These are phyloP conservation scores for crab-eating macaque (Macaca fascicularis) DNA, from an alignment of 2,113 vertebrate species.

Conservation along the genomic window DNA sequence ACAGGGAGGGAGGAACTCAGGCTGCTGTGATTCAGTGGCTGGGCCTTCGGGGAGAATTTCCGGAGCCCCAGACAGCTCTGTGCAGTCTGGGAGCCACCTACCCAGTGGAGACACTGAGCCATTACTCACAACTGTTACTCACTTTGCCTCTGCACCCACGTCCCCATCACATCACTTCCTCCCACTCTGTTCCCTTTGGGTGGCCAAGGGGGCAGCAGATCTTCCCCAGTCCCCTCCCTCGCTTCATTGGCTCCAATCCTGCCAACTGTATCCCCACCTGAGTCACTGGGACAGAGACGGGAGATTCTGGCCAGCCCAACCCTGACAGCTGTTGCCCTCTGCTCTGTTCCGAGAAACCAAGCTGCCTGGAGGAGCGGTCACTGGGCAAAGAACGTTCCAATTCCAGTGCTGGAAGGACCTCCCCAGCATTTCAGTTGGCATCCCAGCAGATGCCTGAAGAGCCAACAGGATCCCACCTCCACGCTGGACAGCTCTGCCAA, in stretches of 20 bases:
- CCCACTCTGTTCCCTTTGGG: not conserved
- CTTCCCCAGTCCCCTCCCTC: not conserved
- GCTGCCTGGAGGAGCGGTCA: not conserved
- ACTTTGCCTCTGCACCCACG: not conserved
- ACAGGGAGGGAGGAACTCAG: not conserved
- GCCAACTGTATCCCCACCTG: not conserved
- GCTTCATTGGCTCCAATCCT: not conserved
- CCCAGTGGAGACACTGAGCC: not conserved
- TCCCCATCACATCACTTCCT: not conserved
- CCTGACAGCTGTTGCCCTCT: constrained; percentile 50
- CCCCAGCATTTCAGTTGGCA: not conserved
- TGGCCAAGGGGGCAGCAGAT: not conserved
- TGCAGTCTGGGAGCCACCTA: constrained; percentile 35
- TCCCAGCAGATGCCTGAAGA: not conserved
- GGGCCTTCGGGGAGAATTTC: constrained; percentile 41
- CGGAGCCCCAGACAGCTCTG: not conserved
- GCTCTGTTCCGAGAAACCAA: constrained; percentile 17
- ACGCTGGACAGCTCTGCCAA: not conserved
- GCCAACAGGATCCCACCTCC: not conserved
- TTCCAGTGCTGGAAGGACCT: not conserved
- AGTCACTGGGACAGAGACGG: constrained; percentile 32
- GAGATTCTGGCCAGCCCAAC: not conserved
- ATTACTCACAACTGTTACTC: constrained; percentile 70
- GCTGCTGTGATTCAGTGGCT: constrained; percentile 54
- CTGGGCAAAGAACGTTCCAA: not conserved